These are phyloP conservation scores for Ooceraea biroi DNA, from an alignment of 1,140 invertebrate species.

Conservation along the genomic window DNA sequence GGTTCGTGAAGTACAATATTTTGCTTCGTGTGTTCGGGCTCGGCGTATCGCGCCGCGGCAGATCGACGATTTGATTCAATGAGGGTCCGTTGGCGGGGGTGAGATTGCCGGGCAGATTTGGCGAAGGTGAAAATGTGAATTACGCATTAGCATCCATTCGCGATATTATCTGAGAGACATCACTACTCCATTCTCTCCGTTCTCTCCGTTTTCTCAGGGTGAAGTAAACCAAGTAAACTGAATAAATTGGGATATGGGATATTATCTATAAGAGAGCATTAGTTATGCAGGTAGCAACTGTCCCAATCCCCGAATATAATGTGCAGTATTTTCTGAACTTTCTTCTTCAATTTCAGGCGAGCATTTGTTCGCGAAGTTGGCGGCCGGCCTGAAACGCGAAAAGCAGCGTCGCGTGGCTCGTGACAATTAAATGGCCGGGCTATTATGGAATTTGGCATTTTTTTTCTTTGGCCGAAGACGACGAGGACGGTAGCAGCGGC, in stretches of 20 bases:
- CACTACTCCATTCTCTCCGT: too few relatives aligned
- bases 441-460: constrained; percentile 27
- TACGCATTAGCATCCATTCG: background rate
- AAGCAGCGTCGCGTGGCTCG: constrained; percentile 4
- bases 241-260: too few relatives aligned
- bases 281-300: too few relatives aligned
- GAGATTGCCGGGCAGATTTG: background rate
- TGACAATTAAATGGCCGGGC: constrained; percentile 17
- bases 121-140: background rate
- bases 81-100: background rate
- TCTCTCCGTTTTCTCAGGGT: too few relatives aligned
- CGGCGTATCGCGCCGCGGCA: background rate
- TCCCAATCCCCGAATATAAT: too few relatives aligned
- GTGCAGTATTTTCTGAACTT: too few relatives aligned
- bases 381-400: background rate
- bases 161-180: background rate
- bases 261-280: too few relatives aligned
- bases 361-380: background rate
- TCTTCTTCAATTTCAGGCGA: background rate
- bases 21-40: background rate
- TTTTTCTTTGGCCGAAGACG: constrained; percentile 24
- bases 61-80: background rate
- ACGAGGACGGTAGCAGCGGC: too few relatives aligned
- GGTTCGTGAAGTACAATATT: constrained; percentile 7
- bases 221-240: too few relatives aligned